Evolutionary conservation across 2,797 vertebrate species (phyloP).

Genomic region (Hippoglossus hippoglossus): DNA sequence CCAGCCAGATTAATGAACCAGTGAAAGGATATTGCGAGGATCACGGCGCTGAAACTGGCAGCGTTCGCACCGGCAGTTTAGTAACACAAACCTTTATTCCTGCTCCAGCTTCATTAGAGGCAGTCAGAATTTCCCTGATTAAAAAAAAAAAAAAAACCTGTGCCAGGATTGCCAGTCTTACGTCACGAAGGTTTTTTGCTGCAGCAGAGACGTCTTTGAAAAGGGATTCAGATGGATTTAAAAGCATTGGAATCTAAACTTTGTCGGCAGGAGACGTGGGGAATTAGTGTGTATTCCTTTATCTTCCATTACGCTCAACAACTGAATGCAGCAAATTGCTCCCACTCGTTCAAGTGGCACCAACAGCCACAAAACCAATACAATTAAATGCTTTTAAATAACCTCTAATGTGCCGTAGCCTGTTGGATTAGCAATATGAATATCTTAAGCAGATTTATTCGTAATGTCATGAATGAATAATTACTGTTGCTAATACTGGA

Average conservation of each 20-base stretch:
- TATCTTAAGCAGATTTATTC: constrained; percentile 1
- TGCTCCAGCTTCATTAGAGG: constrained; percentile 59
- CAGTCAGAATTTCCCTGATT: constrained; percentile 69
- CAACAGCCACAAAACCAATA: constrained; percentile 1
- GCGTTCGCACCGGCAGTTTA: constrained; percentile 38
- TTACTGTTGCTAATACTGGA: too few species aligned
- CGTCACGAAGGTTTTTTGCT: constrained; percentile 52
- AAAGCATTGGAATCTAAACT: constrained; percentile 35
- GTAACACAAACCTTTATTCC: constrained; percentile 54
- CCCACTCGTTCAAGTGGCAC: constrained; percentile 5
- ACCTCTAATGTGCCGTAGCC: neutral
- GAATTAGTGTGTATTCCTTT: constrained; percentile 38
- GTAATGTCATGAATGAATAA: neutral
- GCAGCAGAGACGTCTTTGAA: constrained; percentile 26
- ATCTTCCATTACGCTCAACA: constrained; percentile 2
- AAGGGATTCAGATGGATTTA: constrained; percentile 52
- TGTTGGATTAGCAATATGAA: constrained; percentile 4
- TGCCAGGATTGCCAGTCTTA: constrained; percentile 53
- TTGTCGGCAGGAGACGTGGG: constrained; percentile 22
- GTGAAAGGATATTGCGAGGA: constrained; percentile 39
- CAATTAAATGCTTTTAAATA: neutral
- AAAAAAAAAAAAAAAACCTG: constrained; percentile 42
- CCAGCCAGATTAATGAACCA: constrained; percentile 43
- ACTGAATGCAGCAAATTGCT: constrained; percentile 3
- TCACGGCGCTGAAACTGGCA: constrained; percentile 46